A percentile compares a stretch with the other conserved stretches of the same genome.
phyloP scores from a whole-genome alignment of 2,113 vertebrate species.

The Pelodiscus sinensis region DNA sequence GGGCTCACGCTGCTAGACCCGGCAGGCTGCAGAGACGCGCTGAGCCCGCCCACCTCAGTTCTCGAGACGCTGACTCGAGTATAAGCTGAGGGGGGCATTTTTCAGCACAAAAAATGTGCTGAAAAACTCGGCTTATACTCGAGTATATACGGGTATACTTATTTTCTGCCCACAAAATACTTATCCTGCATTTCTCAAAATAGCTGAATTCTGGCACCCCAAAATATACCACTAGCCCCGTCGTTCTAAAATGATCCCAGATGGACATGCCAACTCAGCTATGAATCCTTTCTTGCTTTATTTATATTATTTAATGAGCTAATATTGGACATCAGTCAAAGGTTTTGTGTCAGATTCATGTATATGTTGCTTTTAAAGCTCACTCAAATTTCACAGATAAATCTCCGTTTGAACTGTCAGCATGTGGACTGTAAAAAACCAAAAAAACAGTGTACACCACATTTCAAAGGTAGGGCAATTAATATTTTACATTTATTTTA shows the following conservation, averaged over 20 bases:
- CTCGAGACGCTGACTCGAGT: too few relatives aligned
- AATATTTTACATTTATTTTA: conserved; percentile 37
- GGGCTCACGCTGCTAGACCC: too few relatives aligned
- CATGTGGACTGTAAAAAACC: conserved; percentile 18
- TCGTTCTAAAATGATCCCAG: conserved; percentile 56
- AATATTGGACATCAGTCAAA: conserved; percentile 43
- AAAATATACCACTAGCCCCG: conserved; percentile 44
- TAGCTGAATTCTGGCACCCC: conserved; percentile 47
- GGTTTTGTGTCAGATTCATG: conserved; percentile 57
- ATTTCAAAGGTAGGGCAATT: conserved; percentile 56
- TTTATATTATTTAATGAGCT: conserved; percentile 75
- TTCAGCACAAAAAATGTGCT: too few relatives aligned
- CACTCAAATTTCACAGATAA: conserved; percentile 65
- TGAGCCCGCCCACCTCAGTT: too few relatives aligned
- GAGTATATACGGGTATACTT: too few relatives aligned
- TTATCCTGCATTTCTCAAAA: conserved; percentile 57
- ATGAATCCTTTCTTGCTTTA: conserved; percentile 42
- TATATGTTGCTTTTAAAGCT: conserved; percentile 49
- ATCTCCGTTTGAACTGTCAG: conserved; percentile 70
- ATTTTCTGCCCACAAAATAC: conserved; percentile 53
- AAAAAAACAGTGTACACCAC: background rate
- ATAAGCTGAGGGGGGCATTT: too few relatives aligned
- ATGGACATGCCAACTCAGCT: conserved; percentile 48
- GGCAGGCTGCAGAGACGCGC: too few relatives aligned
- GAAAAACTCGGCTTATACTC: too few relatives aligned